Base-by-base conservation (phyloP, 2,888 invertebrate genomes). In the Lamproptera curius region DNA sequence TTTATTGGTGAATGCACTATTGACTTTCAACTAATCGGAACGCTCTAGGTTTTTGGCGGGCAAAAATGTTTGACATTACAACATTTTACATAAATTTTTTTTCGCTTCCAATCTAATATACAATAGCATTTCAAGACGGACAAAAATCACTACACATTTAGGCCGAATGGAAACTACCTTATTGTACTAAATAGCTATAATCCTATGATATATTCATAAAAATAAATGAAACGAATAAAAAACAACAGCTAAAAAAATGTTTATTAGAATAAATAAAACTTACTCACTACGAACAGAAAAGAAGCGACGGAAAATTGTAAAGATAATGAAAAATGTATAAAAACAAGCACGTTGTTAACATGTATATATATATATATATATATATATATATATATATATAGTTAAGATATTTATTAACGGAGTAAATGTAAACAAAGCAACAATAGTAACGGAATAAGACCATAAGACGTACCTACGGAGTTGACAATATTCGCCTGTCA, bases 201-300 rank as follows among this genome's bases (percentile, higher is more conserved):
- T 13, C 38, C 11, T 28, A 28, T 1, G 4, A 15, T 39, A 42
- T 15, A 6, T 42, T 9, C n/a, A 38, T 15, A 16, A 39, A 8
- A 23, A 48, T 59, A 57, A 52, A 56, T 55, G 2, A 59, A 61
- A 59, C 55, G 61, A 52, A 20, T 3, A 6, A 57, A 56, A 45
- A 50, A 50, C 51, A 62, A 58, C 60, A 65, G 56, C 4, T 3
- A 63, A 67, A 67, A 63, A 73, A 68, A 67, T 58, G 55, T 74
- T 76, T 73, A 73, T 70, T 73, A 73, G 65, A 74, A 73, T 73
- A 73, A 66, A 68, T 68, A 67, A 61, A 52, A 58, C 57, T 53
- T 66, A 70, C 61, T 62, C 54, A 11, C 31, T 31, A 20, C 4
- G 20, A 20, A 31, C 6, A 28, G 1, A 57, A 62, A 59, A 44